Base-by-base conservation (phyloP, 2,888 invertebrate genomes). In the Sinopyrophorus schimmeli region DNA sequence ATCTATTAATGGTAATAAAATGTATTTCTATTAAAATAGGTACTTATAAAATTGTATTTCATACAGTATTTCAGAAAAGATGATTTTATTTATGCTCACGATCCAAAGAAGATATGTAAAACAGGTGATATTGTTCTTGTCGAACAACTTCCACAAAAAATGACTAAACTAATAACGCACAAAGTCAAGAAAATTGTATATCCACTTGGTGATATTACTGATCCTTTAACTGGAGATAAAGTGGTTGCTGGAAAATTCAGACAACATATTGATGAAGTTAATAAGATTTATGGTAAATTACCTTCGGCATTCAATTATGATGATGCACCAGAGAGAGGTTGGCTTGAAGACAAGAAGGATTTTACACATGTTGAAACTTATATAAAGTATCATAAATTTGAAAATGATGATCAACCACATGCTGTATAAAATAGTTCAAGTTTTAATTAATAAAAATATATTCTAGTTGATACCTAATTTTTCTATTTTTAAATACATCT, bases 121-220 rank as follows among this genome's bases (percentile, higher is more conserved):
- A 80, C 84, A 5, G 92, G 92, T 1, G 93, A 93, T 65, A 77
- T 89, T 30, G 91, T 91, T 3, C 75, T 93, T 7, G 84, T 92
- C 57, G 80, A 89, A 69, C 80, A 82, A 57, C 70, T 92, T 34
- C 84, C 87, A 1, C 74, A 83, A 47, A 87, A 84, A 69, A 63
- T 89, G 53, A 88, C 90, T 0, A 82, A 84, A 50, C 72, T 89
- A 1, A 86, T 93, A 5, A 86, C 88, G 4, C 92, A 92, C 66
- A 79, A 83, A 75, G 83, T 93, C 0, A 78, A 87, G 63, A 82
- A 91, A 68, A 80, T 92, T 3, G 80, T 93, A 9, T 89, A 88
- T 71, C 87, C 86, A 1, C 74, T 86, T 60, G 93, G 93, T 59
- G 90, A 93, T 73, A 76, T 91, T 37, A 87, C 84, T n/a, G 91